Conservation (phyloP, 2,888 invertebrate genomes). For the Kryphioiulus occultus region DNA sequence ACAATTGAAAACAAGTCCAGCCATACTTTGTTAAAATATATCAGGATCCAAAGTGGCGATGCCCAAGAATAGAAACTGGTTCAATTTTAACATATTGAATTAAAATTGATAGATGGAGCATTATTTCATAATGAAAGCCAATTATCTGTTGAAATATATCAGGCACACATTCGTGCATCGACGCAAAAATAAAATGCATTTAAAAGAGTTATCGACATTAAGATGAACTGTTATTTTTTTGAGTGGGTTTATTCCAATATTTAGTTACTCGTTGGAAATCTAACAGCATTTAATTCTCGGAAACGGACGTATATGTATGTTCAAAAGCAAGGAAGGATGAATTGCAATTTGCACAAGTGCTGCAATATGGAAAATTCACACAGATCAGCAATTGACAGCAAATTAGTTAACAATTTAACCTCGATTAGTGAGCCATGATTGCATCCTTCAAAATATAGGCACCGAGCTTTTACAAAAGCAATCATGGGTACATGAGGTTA, state of each 20-base stretch:
- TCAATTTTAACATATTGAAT: too few species aligned
- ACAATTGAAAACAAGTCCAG: background rate
- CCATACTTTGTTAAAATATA: too few species aligned
- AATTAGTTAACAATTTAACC: conserved; percentile 40
- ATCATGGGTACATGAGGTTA: background rate
- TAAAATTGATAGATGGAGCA: too few species aligned
- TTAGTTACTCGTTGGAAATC: background rate
- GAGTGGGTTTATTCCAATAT: background rate
- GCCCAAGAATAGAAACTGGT: too few species aligned
- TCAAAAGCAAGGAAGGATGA: background rate
- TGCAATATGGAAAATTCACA: background rate
- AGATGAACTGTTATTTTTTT: too few species aligned
- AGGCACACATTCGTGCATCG: too few species aligned
- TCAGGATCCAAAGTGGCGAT: too few species aligned
- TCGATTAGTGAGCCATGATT: background rate
- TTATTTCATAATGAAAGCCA: too few species aligned
- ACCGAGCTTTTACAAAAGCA: background rate
- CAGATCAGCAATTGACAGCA: conserved; percentile 30
- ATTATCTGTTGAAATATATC: too few species aligned
- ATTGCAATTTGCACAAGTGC: conserved; percentile 2
- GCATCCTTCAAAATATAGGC: conserved; percentile 1
- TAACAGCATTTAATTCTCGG: background rate
- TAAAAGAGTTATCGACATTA: too few species aligned
- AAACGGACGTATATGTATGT: background rate
- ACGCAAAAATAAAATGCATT: background rate